These are phyloP conservation scores for Watsonalla cultraria DNA, from an alignment of 2,888 invertebrate genomes.

Conservation along the genomic window DNA sequence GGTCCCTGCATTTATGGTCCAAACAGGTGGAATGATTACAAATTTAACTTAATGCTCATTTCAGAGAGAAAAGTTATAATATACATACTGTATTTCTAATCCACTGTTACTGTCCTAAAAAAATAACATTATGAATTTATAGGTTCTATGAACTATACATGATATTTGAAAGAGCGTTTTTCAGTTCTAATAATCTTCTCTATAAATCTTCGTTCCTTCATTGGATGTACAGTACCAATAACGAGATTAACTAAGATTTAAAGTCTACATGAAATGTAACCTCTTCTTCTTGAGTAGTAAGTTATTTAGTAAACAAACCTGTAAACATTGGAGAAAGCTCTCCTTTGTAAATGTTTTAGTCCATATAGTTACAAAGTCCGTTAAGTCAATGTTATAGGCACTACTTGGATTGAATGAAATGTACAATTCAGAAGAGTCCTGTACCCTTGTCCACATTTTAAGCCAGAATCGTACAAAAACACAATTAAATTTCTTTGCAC, in stretches of 20 bases:
- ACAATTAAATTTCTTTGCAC: neutral
- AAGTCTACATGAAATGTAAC: neutral
- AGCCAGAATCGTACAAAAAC: too few relatives aligned
- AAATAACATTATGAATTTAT: too few relatives aligned
- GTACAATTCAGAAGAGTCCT: conserved; percentile 23
- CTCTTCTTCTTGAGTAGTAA: neutral
- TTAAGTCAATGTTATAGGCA: conserved; percentile 33
- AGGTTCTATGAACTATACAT: too few relatives aligned
- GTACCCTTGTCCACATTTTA: conserved; percentile 41
- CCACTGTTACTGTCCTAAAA: conserved; percentile 51
- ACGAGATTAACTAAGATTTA: too few relatives aligned
- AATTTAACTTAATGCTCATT: too few relatives aligned
- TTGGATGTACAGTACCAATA: too few relatives aligned
- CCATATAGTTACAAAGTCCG: conserved; percentile 46
- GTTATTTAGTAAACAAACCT: conserved; percentile 25
- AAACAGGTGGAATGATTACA: too few relatives aligned
- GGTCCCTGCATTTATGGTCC: too few relatives aligned
- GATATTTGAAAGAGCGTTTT: too few relatives aligned
- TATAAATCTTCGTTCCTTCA: too few relatives aligned
- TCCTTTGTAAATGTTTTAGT: conserved; percentile 23
- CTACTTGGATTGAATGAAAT: conserved; percentile 16
- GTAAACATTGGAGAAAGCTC: conserved; percentile 35
- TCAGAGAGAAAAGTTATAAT: neutral
- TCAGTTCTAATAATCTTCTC: too few relatives aligned
- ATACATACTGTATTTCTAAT: conserved; percentile 33